phyloP scores from a whole-genome alignment of 1,140 invertebrate genomes.

The Neodiprion pinetum region DNA sequence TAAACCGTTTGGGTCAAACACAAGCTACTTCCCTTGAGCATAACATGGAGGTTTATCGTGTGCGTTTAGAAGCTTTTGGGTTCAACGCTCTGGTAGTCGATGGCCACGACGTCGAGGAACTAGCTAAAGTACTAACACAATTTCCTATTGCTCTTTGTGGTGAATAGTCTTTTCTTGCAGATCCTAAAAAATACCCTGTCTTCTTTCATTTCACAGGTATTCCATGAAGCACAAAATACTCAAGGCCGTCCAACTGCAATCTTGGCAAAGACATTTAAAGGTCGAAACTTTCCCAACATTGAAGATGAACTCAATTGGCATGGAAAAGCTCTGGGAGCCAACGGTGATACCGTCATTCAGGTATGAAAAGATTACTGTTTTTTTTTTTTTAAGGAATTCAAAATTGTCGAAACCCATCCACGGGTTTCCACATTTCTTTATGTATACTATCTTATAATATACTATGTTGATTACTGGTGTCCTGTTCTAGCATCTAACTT shows the following conservation, averaged over 20 bases:
- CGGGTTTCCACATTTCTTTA: constrained; percentile 1
- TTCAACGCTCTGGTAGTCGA: constrained; percentile 93
- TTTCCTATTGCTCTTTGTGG: neutral
- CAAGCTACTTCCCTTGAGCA: constrained; percentile 93
- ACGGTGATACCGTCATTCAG: constrained; percentile 78
- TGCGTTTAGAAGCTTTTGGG: constrained; percentile 91
- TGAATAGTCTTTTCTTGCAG: neutral
- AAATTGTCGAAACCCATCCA: neutral
- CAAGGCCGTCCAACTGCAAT: constrained; percentile 91
- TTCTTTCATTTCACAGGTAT: constrained; percentile 64
- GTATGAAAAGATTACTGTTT: constrained; percentile 47
- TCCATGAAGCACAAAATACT: constrained; percentile 79
- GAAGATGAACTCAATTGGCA: constrained; percentile 97
- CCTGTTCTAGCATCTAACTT: constrained; percentile 67
- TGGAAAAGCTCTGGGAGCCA: constrained; percentile 91
- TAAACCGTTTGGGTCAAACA: constrained; percentile 97
- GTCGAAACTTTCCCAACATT: constrained; percentile 86
- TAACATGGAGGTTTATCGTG: constrained; percentile 88
- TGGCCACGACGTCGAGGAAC: constrained; percentile 93
- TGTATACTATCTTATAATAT: constrained; percentile 13
- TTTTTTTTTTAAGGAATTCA: constrained; percentile 14
- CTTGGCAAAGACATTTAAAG: constrained; percentile 96
- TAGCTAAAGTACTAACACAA: constrained; percentile 72
- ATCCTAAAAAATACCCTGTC: constrained; percentile 15
- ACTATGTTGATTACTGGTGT: constrained; percentile 24